Evolutionary conservation across 2,797 vertebrate species (phyloP), one percentile per base, ranked within the genome.

Genomic region (Acanthopagrus latus): DNA sequence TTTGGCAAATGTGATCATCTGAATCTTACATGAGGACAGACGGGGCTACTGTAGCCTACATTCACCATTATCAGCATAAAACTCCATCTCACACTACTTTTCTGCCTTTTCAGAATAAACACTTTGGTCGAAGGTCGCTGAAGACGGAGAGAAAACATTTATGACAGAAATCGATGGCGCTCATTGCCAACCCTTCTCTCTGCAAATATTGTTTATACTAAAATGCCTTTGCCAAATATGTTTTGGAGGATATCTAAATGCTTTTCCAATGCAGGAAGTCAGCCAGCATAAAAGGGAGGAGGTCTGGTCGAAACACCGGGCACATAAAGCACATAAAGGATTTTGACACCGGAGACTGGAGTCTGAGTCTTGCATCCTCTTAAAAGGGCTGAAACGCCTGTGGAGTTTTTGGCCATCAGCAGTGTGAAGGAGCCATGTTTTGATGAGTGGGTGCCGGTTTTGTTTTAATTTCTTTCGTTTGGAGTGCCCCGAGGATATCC

Each of bases 151-250:
- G 60, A 50, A 55, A 65, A 38, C 21, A 33, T 55, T 41, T 25
- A 10, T 62, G 57, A 60, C 38, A 54, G 20, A 54, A 38, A 65
- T 25, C n/a, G 17, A 33, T 48, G 8, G 20, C 17, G 5, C 20
- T 62, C 43, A 50, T 41, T 20, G 48, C 7, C 20, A 23, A 48
- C 11, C 7, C 9, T 60, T 55, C 60, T 20, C 25, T 23, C 23
- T 12, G 43, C 27, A 51, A 48, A 73, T 14, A 54, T 47, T 2
- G 5, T 46, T 64, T 23, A n/a, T 33, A 44, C 27, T 12, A 13
- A 60, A 66, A 48, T 64, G 38, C 29, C 71, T 65, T 55, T 55
- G 16, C n/a, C 12, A 72, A 67, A 68, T 48, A 46, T 23, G n/a
- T 55, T 60, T 51, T 11, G 0, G 17, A 62, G 51, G 9, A 48